These are phyloP conservation scores for Macaria liturata DNA, from an alignment of 2,888 invertebrate species.

Conservation along the genomic window DNA sequence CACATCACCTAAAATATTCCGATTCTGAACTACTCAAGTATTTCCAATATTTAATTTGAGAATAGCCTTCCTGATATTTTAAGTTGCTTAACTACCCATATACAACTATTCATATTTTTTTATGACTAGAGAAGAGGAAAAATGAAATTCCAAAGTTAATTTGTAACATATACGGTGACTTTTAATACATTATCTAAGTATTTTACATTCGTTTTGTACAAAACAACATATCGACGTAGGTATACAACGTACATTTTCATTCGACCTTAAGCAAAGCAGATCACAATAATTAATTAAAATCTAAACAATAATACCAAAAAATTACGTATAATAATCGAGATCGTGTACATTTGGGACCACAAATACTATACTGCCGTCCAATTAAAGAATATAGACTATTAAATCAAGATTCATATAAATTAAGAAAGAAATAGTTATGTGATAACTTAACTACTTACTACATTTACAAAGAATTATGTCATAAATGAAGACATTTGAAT, in stretches of 20 bases:
- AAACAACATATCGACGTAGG: conserved; percentile 63
- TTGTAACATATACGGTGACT: conserved; percentile 81
- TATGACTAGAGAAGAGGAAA: conserved; percentile 16
- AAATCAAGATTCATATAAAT: too few species aligned
- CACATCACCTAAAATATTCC: too few species aligned
- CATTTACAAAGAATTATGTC: too few species aligned
- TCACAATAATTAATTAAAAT: conserved; percentile 56
- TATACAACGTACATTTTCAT: conserved; percentile 64
- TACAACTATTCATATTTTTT: too few species aligned
- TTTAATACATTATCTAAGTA: conserved; percentile 78
- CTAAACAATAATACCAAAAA: conserved; percentile 51
- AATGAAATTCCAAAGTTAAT: conserved; percentile 63
- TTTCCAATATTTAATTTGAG: too few species aligned
- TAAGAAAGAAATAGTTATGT: too few species aligned
- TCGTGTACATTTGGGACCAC: conserved; percentile 55
- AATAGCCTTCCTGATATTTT: too few species aligned
- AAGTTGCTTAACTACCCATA: too few species aligned
- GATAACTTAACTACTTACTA: too few species aligned
- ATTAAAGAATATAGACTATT: too few species aligned
- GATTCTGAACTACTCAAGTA: too few species aligned
- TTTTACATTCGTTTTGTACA: conserved; percentile 79
- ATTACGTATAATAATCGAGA: conserved; percentile 75
- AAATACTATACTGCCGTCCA: neutral
- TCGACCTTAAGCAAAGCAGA: conserved; percentile 60
- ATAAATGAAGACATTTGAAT: too few species aligned